Evolutionary conservation across 2,888 invertebrate species (phyloP).

Genomic region (Diplazon laetatorius): DNA sequence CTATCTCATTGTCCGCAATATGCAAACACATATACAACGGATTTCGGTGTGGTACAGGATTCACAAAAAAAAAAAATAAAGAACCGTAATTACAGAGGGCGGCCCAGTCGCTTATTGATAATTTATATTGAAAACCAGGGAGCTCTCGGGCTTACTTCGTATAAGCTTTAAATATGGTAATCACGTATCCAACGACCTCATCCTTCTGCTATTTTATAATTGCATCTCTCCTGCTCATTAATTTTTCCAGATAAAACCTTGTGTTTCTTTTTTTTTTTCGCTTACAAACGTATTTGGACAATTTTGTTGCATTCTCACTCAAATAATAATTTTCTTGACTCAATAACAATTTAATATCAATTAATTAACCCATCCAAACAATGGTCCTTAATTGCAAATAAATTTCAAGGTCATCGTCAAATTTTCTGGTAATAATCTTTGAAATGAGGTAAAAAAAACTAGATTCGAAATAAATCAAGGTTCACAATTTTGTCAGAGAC

Average conservation of each 20-base stretch:
- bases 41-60: constrained; percentile 35
- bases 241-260: constrained; percentile 21
- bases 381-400: too few species aligned
- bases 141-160: too few species aligned
- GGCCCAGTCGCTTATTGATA: neutral
- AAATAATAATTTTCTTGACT: neutral
- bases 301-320: constrained; percentile 3
- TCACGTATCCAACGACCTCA: too few species aligned
- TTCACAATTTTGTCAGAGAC: neutral
- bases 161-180: neutral
- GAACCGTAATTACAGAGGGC: constrained; percentile 16
- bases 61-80: too few species aligned
- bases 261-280: constrained; percentile 30
- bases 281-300: neutral
- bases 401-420: too few species aligned
- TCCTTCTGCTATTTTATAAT: neutral
- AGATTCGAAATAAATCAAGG: too few species aligned
- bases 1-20: constrained; percentile 54
- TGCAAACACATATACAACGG: constrained; percentile 45
- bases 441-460: neutral
- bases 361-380: too few species aligned
- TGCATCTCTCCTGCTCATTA: neutral
- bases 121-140: neutral
- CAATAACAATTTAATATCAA: too few species aligned
- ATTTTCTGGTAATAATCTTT: too few species aligned